A percentile compares a stretch with the other conserved stretches of the same genome.
phyloP scores from a whole-genome alignment of 2,888 invertebrate species.

The Morpho helenor region DNA sequence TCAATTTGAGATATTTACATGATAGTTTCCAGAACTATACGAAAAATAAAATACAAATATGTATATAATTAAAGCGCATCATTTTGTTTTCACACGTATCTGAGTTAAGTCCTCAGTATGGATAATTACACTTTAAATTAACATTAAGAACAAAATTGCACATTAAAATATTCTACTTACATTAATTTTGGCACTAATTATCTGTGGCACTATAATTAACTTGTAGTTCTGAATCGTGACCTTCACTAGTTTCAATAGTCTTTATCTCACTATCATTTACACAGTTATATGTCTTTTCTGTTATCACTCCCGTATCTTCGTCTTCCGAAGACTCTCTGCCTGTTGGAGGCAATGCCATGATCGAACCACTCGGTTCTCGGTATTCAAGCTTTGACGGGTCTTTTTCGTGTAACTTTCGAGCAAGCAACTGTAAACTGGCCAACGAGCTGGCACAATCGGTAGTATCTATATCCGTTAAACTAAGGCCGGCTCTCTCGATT shows the following conservation, averaged over 20 bases:
- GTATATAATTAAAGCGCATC: slow-evolving; percentile 72
- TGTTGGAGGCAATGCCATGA: slow-evolving; percentile 44
- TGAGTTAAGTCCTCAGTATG: slow-evolving; percentile 61
- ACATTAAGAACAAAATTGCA: slow-evolving; percentile 73
- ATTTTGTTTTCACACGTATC: slow-evolving; percentile 67
- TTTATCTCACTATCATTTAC: slow-evolving; percentile 72
- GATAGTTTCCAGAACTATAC: slow-evolving; percentile 56
- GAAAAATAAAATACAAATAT: slow-evolving; percentile 47
- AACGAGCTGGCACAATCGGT: slow-evolving; percentile 97
- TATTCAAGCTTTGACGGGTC: slow-evolving; percentile 88
- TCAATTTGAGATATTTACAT: slow-evolving; percentile 67
- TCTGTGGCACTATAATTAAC: slow-evolving; percentile 80
- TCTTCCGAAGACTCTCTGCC: slow-evolving; percentile 78
- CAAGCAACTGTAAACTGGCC: slow-evolving; percentile 90
- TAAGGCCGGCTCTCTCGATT: slow-evolving; percentile 93
- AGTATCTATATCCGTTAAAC: slow-evolving; percentile 96
- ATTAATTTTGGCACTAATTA: slow-evolving; percentile 82
- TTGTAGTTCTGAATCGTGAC: slow-evolving; percentile 63
- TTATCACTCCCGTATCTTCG: slow-evolving; percentile 55
- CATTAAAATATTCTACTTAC: slow-evolving; percentile 74
- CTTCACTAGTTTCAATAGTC: slow-evolving; percentile 62
- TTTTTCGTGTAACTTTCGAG: slow-evolving; percentile 89
- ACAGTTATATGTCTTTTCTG: slow-evolving; percentile 59
- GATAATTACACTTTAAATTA: slow-evolving; percentile 68
- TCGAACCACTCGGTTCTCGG: slow-evolving; percentile 70